Conservation (phyloP, 2,113 vertebrate genomes). For the Rhinopomastus cyanomelas region DNA sequence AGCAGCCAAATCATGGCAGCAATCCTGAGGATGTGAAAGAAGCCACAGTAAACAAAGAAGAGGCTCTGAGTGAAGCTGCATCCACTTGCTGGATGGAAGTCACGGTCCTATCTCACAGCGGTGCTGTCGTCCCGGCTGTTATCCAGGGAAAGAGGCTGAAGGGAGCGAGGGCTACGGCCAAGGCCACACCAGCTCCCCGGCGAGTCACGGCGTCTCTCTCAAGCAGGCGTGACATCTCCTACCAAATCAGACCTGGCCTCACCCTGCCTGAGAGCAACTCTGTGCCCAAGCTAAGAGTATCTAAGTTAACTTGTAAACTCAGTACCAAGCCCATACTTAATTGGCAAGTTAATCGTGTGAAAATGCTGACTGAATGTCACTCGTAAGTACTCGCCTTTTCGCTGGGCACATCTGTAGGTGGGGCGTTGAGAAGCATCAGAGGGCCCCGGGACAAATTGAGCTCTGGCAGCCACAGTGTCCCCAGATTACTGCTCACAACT, state of each 20-base stretch:
- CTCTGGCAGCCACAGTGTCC: slow-evolving; percentile 43
- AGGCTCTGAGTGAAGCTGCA: not conserved
- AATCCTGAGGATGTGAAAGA: not conserved
- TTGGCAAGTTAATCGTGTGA: slow-evolving; percentile 65
- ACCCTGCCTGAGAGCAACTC: slow-evolving; percentile 69
- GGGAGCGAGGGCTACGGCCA: not conserved
- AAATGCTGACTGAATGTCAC: slow-evolving; percentile 69
- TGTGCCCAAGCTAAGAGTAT: slow-evolving; percentile 70
- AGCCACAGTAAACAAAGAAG: slow-evolving; percentile 4
- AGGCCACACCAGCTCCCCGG: not conserved
- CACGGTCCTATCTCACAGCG: not conserved
- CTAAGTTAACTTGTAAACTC: slow-evolving; percentile 70
- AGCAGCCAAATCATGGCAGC: not conserved
- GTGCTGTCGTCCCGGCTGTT: slow-evolving; percentile 9
- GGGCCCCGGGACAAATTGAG: slow-evolving; percentile 6
- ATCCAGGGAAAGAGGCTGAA: slow-evolving; percentile 32
- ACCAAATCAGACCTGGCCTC: slow-evolving; percentile 49
- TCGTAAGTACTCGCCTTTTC: slow-evolving; percentile 27
- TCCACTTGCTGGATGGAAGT: not conserved
- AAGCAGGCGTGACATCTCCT: slow-evolving; percentile 62
- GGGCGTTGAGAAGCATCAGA: slow-evolving; percentile 7
- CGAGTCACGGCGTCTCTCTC: slow-evolving; percentile 76
- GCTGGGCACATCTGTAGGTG: slow-evolving; percentile 44
- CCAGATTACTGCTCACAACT: slow-evolving; percentile 1
- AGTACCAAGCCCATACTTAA: slow-evolving; percentile 63